Base-by-base conservation (phyloP, 2,888 invertebrate genomes). In the Antitype chi region DNA sequence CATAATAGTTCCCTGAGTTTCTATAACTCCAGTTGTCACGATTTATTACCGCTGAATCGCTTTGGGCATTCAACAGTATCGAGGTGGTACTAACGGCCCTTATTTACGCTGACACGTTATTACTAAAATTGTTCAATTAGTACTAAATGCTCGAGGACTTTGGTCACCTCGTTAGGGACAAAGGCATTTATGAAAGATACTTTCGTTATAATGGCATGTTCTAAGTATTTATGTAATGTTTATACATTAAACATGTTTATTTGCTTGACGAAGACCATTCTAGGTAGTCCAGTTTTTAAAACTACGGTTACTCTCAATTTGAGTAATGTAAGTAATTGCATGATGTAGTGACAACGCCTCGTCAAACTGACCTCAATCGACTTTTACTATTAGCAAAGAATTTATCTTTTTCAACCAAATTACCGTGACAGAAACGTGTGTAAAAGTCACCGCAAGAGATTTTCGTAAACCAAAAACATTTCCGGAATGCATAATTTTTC, bases 51-150 rank as follows among this genome's bases (percentile, higher is more conserved):
- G 53, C 71, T 71, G 81, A 81, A 86, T 81, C 69, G 88, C 86
- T 85, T 74, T 85, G 79, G 81, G 86, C 87, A 87, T 87, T 83
- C 74, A 81, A 81, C 85, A 79, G 79, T 80, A 80, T 78, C 78
- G 80, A 81, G 80, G 82, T 85, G 72, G 78, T 79, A 62, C 73
- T 80, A 87, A 87, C 72, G 62, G 77, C 43, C 75, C 75, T 85
- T 86, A 86, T 87, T 87, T 87, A 86, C 80, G 81, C 76, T 80
- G 83, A 85, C 81, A 77, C 70, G 64, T 79, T 85, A 78, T 86
- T 70, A 77, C 76, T 82, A 78, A 77, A 80, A 87, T 86, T 86
- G 83, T 86, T 87, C 88, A 87, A 87, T 87, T 87, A 87, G 82
- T 71, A 72, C 71, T 79, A 74, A 87, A 82, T 81, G 70, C 49